Evolutionary conservation across 2,888 invertebrate genomes (phyloP).

Genomic region (Mythimna lalbum): DNA sequence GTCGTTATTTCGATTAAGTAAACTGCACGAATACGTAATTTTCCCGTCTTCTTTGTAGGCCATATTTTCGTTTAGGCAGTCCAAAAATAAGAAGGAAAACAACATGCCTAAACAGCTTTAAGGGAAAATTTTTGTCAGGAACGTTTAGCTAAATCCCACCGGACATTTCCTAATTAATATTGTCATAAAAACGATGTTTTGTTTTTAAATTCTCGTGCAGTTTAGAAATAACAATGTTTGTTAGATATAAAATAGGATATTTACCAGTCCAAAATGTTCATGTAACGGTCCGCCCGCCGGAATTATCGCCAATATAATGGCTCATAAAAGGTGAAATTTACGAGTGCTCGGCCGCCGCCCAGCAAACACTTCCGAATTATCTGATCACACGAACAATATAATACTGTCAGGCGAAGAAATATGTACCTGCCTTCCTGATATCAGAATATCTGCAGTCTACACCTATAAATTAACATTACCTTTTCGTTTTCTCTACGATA

Average conservation of each 20-base stretch:
- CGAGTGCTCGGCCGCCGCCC: slow-evolving; percentile 74
- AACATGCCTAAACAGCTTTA: not conserved
- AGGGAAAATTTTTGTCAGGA: not conserved
- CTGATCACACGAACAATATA: slow-evolving; percentile 74
- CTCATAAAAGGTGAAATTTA: slow-evolving; percentile 86
- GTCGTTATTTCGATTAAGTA: slow-evolving; percentile 58
- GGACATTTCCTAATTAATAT: slow-evolving; percentile 16
- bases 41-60: slow-evolving; percentile 23
- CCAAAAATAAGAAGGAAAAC: not conserved
- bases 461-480: slow-evolving; percentile 37
- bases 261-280: slow-evolving; percentile 72
- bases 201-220: slow-evolving; percentile 29
- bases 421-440: slow-evolving; percentile 59
- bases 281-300: slow-evolving; percentile 69
- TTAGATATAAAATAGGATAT: slow-evolving; percentile 60
- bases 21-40: slow-evolving; percentile 39
- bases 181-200: slow-evolving; percentile 21
- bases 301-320: slow-evolving; percentile 85
- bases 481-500: slow-evolving; percentile 28
- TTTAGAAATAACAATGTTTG: slow-evolving; percentile 51
- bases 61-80: slow-evolving; percentile 1
- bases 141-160: slow-evolving; percentile 1
- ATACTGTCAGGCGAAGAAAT: slow-evolving; percentile 56
- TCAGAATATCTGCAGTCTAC: slow-evolving; percentile 31
- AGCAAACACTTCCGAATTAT: slow-evolving; percentile 77